Evolutionary conservation across 1,140 invertebrate genomes (phyloP).

Genomic region (Polypedilum vanderplanki): DNA sequence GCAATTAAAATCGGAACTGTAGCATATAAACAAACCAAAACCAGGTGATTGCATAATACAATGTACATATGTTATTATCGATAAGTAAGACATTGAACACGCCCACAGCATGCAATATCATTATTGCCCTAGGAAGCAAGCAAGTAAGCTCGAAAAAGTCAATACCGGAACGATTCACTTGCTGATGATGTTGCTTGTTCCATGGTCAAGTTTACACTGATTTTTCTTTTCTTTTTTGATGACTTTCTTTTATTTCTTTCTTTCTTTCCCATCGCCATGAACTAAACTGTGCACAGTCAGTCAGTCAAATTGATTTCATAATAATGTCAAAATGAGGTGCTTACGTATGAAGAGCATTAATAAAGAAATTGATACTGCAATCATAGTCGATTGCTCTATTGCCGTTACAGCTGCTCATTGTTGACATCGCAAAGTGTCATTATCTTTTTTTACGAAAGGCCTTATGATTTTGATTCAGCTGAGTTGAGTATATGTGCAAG

Average conservation of each 20-base stretch:
- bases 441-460: background rate
- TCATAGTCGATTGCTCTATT: background rate
- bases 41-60: background rate
- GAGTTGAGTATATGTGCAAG: background rate
- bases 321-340: background rate
- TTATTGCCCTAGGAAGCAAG: background rate
- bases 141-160: background rate
- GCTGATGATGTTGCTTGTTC: background rate
- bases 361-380: slow-evolving; percentile 14
- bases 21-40: background rate
- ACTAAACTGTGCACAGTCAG: too few species aligned
- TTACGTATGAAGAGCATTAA: slow-evolving; percentile 19
- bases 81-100: background rate
- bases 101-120: background rate
- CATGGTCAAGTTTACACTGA: slow-evolving; percentile 4
- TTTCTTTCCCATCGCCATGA: background rate
- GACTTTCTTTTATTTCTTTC: background rate
- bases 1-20: slow-evolving; percentile 3
- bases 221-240: background rate
- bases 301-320: background rate
- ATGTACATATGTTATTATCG: background rate
- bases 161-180: slow-evolving; percentile 2
- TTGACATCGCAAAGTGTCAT: background rate
- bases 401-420: background rate
- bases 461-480: slow-evolving; percentile 15